Evolutionary conservation across 2,113 vertebrate species (phyloP).

Genomic region (Leucoraja erinaceus): DNA sequence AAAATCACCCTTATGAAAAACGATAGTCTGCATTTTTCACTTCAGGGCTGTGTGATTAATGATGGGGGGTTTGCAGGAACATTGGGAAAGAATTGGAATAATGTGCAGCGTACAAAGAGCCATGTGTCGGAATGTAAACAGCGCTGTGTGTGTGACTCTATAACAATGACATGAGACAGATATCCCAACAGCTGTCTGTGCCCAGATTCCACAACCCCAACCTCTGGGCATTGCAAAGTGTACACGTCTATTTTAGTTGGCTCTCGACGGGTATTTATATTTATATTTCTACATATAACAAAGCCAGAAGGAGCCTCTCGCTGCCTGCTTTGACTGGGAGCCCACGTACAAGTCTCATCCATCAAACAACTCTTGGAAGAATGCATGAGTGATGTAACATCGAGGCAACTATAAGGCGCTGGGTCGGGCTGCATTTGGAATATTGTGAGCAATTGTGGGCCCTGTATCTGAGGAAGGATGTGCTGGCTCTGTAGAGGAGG

Average conservation of each 20-base stretch:
- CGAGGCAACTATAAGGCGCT: too few species aligned
- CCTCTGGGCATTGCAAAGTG: slow-evolving; percentile 1
- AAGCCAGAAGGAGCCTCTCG: background rate
- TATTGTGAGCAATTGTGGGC: too few species aligned
- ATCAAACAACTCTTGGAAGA: background rate
- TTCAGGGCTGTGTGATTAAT: slow-evolving; percentile 51
- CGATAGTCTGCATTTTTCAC: slow-evolving; percentile 43
- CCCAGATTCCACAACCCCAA: background rate
- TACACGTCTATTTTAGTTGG: background rate
- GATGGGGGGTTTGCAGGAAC: slow-evolving; percentile 46
- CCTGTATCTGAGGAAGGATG: too few species aligned
- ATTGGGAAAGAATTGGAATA: slow-evolving; percentile 34
- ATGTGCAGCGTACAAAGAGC: background rate
- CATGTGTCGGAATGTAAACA: slow-evolving; percentile 33
- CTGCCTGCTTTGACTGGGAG: background rate
- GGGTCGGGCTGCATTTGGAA: too few species aligned
- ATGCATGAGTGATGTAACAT: too few species aligned
- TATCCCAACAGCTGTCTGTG: background rate
- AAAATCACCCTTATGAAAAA: slow-evolving; percentile 41
- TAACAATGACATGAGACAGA: slow-evolving; percentile 34
- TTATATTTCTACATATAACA: too few species aligned
- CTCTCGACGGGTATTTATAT: background rate
- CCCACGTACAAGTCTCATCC: background rate
- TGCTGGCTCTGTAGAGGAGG: too few species aligned
- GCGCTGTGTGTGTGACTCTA: background rate